Percentiles rank a stretch among this genome's conserved stretches.
Conservation (phyloP, 1,140 invertebrate genomes). For the Bombus superbus region DNA sequence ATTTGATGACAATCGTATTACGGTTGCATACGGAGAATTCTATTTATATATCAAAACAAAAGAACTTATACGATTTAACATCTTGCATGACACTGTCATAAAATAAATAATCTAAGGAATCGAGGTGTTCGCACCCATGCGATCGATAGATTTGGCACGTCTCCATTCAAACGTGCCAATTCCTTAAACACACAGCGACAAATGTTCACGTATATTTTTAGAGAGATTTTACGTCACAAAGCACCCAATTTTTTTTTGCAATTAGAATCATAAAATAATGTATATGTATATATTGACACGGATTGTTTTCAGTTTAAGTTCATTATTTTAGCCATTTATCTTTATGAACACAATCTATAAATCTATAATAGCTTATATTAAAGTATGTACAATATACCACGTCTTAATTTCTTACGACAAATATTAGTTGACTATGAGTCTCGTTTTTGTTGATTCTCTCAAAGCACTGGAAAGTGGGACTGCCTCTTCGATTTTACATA, state of each 20-base stretch:
- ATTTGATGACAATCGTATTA: background rate
- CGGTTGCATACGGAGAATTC: background rate
- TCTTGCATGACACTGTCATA: background rate
- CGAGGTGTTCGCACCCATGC: background rate
- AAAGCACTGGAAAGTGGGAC: too few species aligned
- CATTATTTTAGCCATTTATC: too few species aligned
- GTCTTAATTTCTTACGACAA: too few species aligned
- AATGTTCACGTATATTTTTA: background rate
- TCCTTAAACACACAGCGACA: background rate
- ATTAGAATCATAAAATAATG: background rate
- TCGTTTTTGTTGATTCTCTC: too few species aligned
- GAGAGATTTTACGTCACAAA: background rate
- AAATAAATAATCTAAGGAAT: background rate
- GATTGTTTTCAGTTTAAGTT: too few species aligned
- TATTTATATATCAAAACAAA: background rate
- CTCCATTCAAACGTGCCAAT: slow-evolving; percentile 29
- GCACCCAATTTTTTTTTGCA: background rate
- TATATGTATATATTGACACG: too few species aligned
- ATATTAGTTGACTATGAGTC: too few species aligned
- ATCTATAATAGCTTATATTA: too few species aligned
- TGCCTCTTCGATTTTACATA: too few species aligned
- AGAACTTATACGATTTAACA: background rate
- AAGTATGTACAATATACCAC: too few species aligned
- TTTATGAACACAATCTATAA: too few species aligned
- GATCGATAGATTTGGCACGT: slow-evolving; percentile 7